Evolutionary conservation across 2,797 vertebrate genomes (phyloP).

Genomic region (Chiroxiphia lanceolata): DNA sequence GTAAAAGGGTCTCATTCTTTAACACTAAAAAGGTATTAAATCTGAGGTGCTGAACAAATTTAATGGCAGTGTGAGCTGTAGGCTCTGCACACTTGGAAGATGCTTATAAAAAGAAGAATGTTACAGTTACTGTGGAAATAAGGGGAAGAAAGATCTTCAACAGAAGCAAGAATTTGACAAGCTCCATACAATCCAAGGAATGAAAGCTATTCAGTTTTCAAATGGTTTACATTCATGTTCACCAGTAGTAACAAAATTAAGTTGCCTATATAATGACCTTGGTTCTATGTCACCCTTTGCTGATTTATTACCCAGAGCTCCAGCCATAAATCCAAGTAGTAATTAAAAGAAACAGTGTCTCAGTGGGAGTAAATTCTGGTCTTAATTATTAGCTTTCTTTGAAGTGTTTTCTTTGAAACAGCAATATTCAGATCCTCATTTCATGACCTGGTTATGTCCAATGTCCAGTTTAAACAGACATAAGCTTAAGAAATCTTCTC

Average conservation of each 20-base stretch:
- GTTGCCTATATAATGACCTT: neutral
- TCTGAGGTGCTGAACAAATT: neutral
- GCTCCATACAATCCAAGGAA: neutral
- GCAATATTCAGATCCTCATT: constrained; percentile 7
- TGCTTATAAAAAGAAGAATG: neutral
- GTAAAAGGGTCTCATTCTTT: neutral
- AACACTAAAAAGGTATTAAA: neutral
- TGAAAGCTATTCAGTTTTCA: neutral
- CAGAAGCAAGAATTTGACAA: neutral
- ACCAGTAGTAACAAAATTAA: constrained; percentile 12
- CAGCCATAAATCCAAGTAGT: constrained; percentile 28
- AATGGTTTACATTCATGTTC: neutral
- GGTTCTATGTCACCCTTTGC: neutral
- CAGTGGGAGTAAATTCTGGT: constrained; percentile 32
- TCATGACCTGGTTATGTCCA: neutral
- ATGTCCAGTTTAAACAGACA: neutral
- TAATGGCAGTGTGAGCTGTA: neutral
- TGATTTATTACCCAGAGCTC: constrained; percentile 32
- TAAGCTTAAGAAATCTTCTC: neutral
- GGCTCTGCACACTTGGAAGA: neutral
- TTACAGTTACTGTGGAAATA: neutral
- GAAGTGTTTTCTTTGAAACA: constrained; percentile 26
- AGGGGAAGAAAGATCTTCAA: neutral
- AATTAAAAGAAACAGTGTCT: constrained; percentile 51
- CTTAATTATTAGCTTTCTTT: constrained; percentile 52